A percentile compares a stretch with the other conserved stretches of the same genome.
Conservation (phyloP, 2,888 invertebrate species). For the Chaetogeoica ovagalla region DNA sequence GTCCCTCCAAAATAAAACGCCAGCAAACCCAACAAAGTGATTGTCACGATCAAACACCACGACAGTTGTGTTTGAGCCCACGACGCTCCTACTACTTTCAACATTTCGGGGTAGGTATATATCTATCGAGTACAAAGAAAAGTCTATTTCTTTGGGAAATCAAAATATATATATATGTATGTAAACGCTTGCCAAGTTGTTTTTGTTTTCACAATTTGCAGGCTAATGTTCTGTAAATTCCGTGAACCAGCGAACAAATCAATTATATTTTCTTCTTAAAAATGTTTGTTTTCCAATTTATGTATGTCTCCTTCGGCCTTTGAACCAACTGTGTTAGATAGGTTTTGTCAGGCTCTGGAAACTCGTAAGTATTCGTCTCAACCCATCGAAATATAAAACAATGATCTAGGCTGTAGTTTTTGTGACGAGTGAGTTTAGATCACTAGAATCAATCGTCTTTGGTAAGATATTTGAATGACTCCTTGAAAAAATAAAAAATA, state of each 20-base stretch:
- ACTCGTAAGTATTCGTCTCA: slow-evolving; percentile 46
- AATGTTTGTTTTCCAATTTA: slow-evolving; percentile 17
- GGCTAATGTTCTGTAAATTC: slow-evolving; percentile 39
- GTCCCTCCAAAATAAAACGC: slow-evolving; percentile 72
- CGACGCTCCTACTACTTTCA: slow-evolving; percentile 79
- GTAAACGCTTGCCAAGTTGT: slow-evolving; percentile 23
- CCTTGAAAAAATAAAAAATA: slow-evolving; percentile 22
- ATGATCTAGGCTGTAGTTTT: slow-evolving; percentile 6
- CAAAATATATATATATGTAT: background rate
- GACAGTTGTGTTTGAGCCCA: slow-evolving; percentile 77
- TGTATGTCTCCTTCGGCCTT: slow-evolving; percentile 50
- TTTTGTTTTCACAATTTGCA: slow-evolving; percentile 27
- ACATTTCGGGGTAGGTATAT: slow-evolving; percentile 60
- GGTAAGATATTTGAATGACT: slow-evolving; percentile 52
- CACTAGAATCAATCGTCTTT: slow-evolving; percentile 50
- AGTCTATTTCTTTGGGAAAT: slow-evolving; percentile 22
- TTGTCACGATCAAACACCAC: slow-evolving; percentile 71
- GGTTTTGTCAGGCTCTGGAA: slow-evolving; percentile 49
- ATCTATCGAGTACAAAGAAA: slow-evolving; percentile 18
- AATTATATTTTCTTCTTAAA: slow-evolving; percentile 11
- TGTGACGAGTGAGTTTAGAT: slow-evolving; percentile 29
- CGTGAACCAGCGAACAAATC: slow-evolving; percentile 7
- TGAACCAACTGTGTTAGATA: slow-evolving; percentile 47
- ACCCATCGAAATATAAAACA: slow-evolving; percentile 50
- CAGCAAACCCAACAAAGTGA: slow-evolving; percentile 70